phyloP scores from a whole-genome alignment of 1,140 invertebrate genomes.

The Drosophila asahinai region DNA sequence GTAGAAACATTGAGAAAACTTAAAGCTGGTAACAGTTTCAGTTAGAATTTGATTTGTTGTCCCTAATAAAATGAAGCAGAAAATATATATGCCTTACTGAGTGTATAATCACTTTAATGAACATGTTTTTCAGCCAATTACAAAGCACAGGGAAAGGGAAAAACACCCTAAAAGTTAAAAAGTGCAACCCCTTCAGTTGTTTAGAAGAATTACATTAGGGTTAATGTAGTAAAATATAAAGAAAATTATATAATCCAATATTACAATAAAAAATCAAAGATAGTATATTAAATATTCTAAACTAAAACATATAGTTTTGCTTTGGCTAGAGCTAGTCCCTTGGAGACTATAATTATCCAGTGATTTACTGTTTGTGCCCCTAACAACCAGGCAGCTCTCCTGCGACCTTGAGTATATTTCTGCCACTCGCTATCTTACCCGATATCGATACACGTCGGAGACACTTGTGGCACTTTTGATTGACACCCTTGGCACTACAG shows the following conservation, averaged over 20 bases:
- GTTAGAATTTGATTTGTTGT: background rate
- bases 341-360: background rate
- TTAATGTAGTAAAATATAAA: too few species aligned
- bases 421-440: conserved; percentile 31
- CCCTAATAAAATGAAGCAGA: background rate
- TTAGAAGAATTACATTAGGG: too few species aligned
- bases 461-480: conserved; percentile 57
- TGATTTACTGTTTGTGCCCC: conserved; percentile 1
- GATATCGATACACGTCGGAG: conserved; percentile 39
- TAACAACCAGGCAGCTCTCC: conserved; percentile 4
- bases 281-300: background rate
- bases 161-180: background rate
- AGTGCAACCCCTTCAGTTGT: background rate
- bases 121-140: conserved; percentile 1
- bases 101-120: conserved; percentile 3
- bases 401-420: conserved; percentile 31
- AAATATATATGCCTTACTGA: background rate
- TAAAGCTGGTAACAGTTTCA: background rate
- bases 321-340: background rate
- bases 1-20: background rate
- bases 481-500: conserved; percentile 44
- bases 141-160: too few species aligned
- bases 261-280: background rate
- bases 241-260: background rate
- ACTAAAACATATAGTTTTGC: background rate